Evolutionary conservation across 2,113 vertebrate genomes (phyloP).

Genomic region (Hippocampus guttulatus): DNA sequence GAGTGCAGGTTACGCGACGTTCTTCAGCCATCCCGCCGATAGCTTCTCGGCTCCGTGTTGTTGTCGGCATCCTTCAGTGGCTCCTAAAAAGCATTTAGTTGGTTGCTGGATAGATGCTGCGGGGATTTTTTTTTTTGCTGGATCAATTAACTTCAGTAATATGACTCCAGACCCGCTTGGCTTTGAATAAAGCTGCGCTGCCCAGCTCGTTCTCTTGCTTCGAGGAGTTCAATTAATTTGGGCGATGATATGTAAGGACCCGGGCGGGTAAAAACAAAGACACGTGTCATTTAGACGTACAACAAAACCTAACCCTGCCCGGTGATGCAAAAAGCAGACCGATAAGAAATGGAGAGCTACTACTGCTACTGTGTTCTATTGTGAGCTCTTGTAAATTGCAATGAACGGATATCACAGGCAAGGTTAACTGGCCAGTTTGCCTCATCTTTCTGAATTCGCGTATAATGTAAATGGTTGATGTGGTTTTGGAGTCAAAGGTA

Average conservation of each 20-base stretch:
- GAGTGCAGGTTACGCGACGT: too few species aligned
- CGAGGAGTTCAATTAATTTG: not conserved
- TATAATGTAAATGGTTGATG: not conserved
- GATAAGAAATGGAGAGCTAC: not conserved
- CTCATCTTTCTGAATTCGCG: not conserved
- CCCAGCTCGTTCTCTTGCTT: not conserved
- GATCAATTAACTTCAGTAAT: not conserved
- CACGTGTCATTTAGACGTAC: not conserved
- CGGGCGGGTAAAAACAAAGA: not conserved
- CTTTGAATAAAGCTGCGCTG: not conserved
- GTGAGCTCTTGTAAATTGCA: constrained; percentile 5
- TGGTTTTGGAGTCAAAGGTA: not conserved
- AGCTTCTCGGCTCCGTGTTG: too few species aligned
- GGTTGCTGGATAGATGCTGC: not conserved
- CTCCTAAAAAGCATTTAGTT: not conserved
- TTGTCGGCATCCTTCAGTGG: too few species aligned
- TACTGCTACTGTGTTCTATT: constrained; percentile 24
- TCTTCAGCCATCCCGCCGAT: too few species aligned
- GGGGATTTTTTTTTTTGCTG: not conserved
- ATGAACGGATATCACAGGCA: constrained; percentile 1
- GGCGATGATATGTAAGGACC: too few species aligned
- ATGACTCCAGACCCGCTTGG: not conserved
- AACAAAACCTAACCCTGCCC: not conserved
- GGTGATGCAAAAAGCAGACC: not conserved
- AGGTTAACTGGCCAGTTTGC: not conserved